Percentiles rank a stretch among this genome's conserved stretches.
Evolutionary conservation across 2,888 invertebrate species (phyloP).

Genomic region (Sphecodes monilicornis): DNA sequence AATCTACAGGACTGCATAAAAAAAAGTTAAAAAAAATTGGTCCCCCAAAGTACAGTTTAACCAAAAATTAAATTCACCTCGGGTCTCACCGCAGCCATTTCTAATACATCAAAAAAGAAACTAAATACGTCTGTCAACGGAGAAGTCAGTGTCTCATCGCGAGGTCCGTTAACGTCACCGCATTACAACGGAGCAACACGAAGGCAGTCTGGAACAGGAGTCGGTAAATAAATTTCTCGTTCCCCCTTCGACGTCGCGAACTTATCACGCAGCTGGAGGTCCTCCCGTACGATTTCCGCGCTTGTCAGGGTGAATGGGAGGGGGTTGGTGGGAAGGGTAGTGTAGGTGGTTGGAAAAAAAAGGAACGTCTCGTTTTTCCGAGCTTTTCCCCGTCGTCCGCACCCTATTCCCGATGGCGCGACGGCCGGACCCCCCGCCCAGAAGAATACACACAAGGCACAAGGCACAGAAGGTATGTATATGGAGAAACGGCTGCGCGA

Average conservation of each 20-base stretch:
- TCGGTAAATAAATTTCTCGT: slow-evolving; percentile 17
- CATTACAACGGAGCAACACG: neutral
- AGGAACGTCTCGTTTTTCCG: slow-evolving; percentile 22
- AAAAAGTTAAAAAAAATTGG: too few relatives aligned
- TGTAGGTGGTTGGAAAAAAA: neutral
- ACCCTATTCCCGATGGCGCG: slow-evolving; percentile 44
- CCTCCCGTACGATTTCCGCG: slow-evolving; percentile 25
- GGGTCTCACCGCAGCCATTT: too few relatives aligned
- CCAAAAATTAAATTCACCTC: too few relatives aligned
- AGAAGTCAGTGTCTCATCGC: neutral
- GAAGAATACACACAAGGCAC: slow-evolving; percentile 49
- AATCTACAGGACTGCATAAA: too few relatives aligned
- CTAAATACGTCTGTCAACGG: neutral
- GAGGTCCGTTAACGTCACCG: neutral
- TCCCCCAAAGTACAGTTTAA: too few relatives aligned
- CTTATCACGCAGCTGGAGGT: slow-evolving; percentile 23
- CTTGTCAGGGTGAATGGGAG: neutral
- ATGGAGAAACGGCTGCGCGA: slow-evolving; percentile 25
- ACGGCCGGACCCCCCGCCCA: slow-evolving; percentile 34
- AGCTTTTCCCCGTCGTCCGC: slow-evolving; percentile 2
- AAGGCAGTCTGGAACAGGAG: neutral
- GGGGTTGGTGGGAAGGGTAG: neutral
- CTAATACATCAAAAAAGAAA: too few relatives aligned
- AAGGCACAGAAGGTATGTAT: neutral
- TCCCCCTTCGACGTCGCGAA: slow-evolving; percentile 19